phyloP scores from a whole-genome alignment of 2,113 vertebrate species.

The Thalassarche chlororhynchos region DNA sequence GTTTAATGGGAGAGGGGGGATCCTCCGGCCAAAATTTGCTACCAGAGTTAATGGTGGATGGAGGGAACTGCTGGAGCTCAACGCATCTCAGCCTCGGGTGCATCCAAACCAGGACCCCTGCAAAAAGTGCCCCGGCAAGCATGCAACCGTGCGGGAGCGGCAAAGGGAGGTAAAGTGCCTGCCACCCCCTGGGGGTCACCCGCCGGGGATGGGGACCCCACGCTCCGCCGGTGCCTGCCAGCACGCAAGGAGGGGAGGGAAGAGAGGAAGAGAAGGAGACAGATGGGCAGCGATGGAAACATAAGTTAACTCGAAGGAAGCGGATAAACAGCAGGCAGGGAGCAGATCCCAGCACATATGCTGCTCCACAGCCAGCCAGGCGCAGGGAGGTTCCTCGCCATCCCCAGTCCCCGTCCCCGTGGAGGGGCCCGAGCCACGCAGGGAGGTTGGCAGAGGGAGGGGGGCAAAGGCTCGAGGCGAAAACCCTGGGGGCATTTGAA shows the following conservation, averaged over 20 bases:
- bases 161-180: not conserved
- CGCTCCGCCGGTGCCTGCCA: not conserved
- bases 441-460: fast-evolving
- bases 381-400: not conserved
- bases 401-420: not conserved
- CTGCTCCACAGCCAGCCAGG: conserved; percentile 53
- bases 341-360: conserved; percentile 80
- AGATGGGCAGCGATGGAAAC: conserved; percentile 79
- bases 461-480: not conserved
- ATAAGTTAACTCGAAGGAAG: conserved; percentile 83
- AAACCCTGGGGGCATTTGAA: fast-evolving
- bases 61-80: not conserved
- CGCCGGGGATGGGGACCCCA: not conserved
- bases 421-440: fast-evolving
- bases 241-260: not conserved
- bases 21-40: not conserved
- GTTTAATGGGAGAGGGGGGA: not conserved
- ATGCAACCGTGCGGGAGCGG: fast-evolving
- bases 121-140: fast-evolving
- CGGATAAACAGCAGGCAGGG: conserved; percentile 81
- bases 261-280: conserved; percentile 34
- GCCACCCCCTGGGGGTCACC: not conserved
- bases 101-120: not conserved
- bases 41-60: not conserved
- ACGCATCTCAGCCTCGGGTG: fast-evolving